Percentiles rank a stretch among this genome's conserved stretches.
These are phyloP conservation scores for Carposina sasakii DNA, from an alignment of 1,140 invertebrate genomes.

Conservation along the genomic window DNA sequence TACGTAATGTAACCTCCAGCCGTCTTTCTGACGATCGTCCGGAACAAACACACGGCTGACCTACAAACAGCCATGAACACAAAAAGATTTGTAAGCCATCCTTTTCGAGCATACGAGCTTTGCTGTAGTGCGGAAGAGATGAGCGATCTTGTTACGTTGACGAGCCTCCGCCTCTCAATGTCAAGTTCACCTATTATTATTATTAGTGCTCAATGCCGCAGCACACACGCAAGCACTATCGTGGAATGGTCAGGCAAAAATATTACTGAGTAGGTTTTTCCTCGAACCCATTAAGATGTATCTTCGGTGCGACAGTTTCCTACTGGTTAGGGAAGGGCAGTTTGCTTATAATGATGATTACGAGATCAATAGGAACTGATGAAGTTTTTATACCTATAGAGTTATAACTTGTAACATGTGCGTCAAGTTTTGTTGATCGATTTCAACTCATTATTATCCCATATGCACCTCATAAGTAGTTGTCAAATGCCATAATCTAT, in stretches of 20 bases:
- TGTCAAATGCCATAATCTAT: too few relatives aligned
- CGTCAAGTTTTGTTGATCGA: too few relatives aligned
- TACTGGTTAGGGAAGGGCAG: too few relatives aligned
- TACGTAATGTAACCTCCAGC: conserved; percentile 67
- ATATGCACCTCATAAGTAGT: too few relatives aligned
- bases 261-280: conserved; percentile 16
- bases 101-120: conserved; percentile 36
- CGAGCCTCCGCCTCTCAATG: conserved; percentile 69
- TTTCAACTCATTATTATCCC: too few relatives aligned
- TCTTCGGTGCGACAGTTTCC: too few relatives aligned
- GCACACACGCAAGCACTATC: conserved; percentile 56
- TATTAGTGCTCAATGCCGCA: conserved; percentile 71
- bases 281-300: conserved; percentile 6
- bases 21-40: conserved; percentile 69
- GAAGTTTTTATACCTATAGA: too few relatives aligned
- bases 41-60: conserved; percentile 70
- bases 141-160: conserved; percentile 56
- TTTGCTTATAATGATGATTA: too few relatives aligned
- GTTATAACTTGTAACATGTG: too few relatives aligned
- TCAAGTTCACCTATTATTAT: conserved; percentile 72
- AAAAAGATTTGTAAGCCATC: conserved; percentile 52
- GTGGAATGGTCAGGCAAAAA: conserved; percentile 30
- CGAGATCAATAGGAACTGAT: too few relatives aligned
- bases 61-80: conserved; percentile 63
- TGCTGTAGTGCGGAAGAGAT: conserved; percentile 44